Evolutionary conservation across 1,140 invertebrate genomes (phyloP).

Genomic region (Drosophila pectinifera): DNA sequence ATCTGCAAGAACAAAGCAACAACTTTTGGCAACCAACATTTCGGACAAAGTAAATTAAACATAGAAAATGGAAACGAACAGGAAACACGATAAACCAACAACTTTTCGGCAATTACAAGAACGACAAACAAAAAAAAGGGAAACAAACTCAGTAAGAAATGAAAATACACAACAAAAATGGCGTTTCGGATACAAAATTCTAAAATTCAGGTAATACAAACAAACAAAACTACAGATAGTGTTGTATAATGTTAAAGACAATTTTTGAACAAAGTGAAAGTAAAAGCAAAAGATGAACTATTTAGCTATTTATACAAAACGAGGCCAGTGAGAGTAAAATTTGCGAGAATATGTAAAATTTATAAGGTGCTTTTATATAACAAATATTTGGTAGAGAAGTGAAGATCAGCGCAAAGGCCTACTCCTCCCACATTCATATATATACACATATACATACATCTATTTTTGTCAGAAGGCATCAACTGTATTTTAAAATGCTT

Average conservation of each 20-base stretch:
- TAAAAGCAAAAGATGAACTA: slow-evolving; percentile 48
- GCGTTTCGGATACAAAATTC: slow-evolving; percentile 85
- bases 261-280: slow-evolving; percentile 60
- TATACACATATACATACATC: slow-evolving; percentile 34
- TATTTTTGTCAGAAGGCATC: slow-evolving; percentile 65
- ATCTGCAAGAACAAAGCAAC: slow-evolving; percentile 30
- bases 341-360: slow-evolving; percentile 65
- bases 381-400: slow-evolving; percentile 48
- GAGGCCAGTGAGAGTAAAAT: slow-evolving; percentile 47
- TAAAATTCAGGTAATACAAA: slow-evolving; percentile 84
- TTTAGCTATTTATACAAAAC: slow-evolving; percentile 75
- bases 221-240: slow-evolving; percentile 67
- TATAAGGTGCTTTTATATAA: slow-evolving; percentile 80
- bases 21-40: slow-evolving; percentile 62
- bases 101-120: slow-evolving; percentile 59
- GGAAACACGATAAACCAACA: slow-evolving; percentile 36
- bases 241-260: slow-evolving; percentile 80
- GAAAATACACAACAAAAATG: slow-evolving; percentile 64
- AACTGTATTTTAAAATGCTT: slow-evolving; percentile 78
- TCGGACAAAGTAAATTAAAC: slow-evolving; percentile 59
- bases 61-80: slow-evolving; percentile 39
- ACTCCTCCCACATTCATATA: slow-evolving; percentile 41
- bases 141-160: slow-evolving; percentile 55
- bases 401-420: slow-evolving; percentile 46
- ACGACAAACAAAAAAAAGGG: slow-evolving; percentile 37